Base-by-base conservation (phyloP, 1,140 invertebrate genomes). In the Drosophila jambulina region DNA sequence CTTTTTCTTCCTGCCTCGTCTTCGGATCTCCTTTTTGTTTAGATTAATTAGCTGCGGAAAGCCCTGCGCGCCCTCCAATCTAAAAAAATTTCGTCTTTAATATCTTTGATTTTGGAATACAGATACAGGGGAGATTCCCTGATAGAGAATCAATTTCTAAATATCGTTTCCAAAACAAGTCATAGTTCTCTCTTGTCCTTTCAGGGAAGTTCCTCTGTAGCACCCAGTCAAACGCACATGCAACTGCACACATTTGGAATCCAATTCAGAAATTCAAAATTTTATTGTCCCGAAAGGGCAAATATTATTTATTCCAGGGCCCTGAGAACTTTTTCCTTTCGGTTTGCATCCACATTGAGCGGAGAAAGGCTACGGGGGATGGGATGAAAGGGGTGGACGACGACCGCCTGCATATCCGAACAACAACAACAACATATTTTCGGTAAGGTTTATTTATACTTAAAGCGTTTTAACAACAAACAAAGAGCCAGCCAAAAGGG, bases 381-480 rank as follows among this genome's bases (percentile, higher is more conserved):
- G 29, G 32, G 40, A 8, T 38, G 29, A 38, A 29, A 9, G 42
- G 34, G 61, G 42, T 12, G 4, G 17, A 29, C 54, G 45, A 68
- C 54, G 45, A 78, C 61, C 27, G 68, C 36, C 45, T 82, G 79
- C 71, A 87, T 85, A 80, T 86, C 68, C 48, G 68, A 84, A 54
- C 2, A 54, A 23, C 32, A 54, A 36, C 54, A 61, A 56, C 40
- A 64, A 86, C 56, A 75, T 42, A 71, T 79, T 75, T 87, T 63
- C 53, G 67, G 72, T 53, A 51, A 49, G 82, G 80, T 84, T 87
- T 87, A 67, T 87, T 87, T 87, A 84, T 70, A 84, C 84, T 81
- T 81, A 75, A 79, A 65, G 69, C 80, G 78, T 76, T 78, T 70
- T 75, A 75, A 78, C 80, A 87, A 87, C 82, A 87, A 87, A 87